Conservation (phyloP, 2,888 invertebrate genomes). For the Meganola albula region DNA sequence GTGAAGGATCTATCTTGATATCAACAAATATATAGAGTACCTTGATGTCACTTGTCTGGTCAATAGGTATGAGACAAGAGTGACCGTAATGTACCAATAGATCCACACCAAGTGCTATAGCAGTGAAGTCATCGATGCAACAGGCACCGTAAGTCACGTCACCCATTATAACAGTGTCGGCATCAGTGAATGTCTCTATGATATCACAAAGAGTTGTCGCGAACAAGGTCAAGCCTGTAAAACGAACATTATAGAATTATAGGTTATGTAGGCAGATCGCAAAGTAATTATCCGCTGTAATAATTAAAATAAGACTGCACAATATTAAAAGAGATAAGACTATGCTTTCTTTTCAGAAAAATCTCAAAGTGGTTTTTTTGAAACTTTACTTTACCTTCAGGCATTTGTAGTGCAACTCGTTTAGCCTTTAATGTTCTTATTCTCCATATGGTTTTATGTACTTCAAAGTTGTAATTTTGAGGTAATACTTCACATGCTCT, state of each 20-base stretch:
- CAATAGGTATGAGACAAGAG: constrained; percentile 95
- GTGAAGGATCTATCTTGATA: constrained; percentile 95
- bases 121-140: constrained; percentile 98
- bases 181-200: constrained; percentile 90
- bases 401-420: constrained; percentile 96
- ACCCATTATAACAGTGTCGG: constrained; percentile 97
- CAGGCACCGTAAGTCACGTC: constrained; percentile 99
- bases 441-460: constrained; percentile 98
- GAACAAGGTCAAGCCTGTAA: constrained; percentile 88
- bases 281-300: too few species aligned
- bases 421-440: constrained; percentile 89
- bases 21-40: constrained; percentile 99
- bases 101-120: constrained; percentile 92
- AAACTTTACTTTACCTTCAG: constrained; percentile 82
- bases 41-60: constrained; percentile 89
- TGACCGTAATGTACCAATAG: constrained; percentile 98
- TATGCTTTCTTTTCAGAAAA: too few species aligned
- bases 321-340: too few species aligned
- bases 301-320: too few species aligned
- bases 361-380: too few species aligned
- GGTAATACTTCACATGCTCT: constrained; percentile 87
- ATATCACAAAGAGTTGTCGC: constrained; percentile 96
- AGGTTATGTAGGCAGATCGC: too few species aligned
- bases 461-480: constrained; percentile 97
- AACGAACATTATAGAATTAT: too few species aligned